Evolutionary conservation across 2,888 invertebrate species (phyloP), one percentile per base, ranked within the genome.

Genomic region (Tolmerus cingulatus): DNA sequence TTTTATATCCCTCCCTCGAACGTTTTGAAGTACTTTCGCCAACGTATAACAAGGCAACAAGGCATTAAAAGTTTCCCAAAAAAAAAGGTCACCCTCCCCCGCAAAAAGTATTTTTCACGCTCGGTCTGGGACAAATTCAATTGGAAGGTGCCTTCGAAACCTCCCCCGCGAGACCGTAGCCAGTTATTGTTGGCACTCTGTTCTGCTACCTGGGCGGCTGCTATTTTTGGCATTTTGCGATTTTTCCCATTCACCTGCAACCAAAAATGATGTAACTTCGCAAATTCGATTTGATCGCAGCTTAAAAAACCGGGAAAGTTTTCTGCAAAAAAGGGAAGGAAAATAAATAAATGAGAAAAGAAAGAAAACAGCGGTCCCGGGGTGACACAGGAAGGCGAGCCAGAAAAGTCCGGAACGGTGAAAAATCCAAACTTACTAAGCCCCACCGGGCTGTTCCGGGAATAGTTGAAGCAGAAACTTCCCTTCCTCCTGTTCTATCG

Each of bases 271-370:
- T 79, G 79, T 79, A 79, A 79, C 79, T 46, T 79, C 51, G 43
- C 51, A 79, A 79, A 79, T 79, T 79, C 79, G 79, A 79, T 79
- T 79, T 79, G 79, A 79, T 79, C 79, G 27, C 51, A 79, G 51
- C 79, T 51, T 79, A 51, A 40, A 51, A 78, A 34, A 46, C 30
- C 51, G 79, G 14, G 51, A 46, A 34, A 79, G 79, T 79, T 46
- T 78, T 51, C 79, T n/a, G 30, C 5, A 19, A 51, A 46, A n/a
- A 51, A n/a, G n/a, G n/a, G 23, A 30, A 78, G 19, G 46, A 78
- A 16, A 43, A 40, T 23, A 43, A 40, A 37, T 37, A 8, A 37
- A 76, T 37, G 3, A 19, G 16, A 76, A 34, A 46, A 46, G 43
- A 46, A 46, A 46, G 43, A 78, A 40, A 27, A 78, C 27, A 23